Evolutionary conservation across 2,797 vertebrate species (phyloP).

Genomic region (Sciaenops ocellatus): DNA sequence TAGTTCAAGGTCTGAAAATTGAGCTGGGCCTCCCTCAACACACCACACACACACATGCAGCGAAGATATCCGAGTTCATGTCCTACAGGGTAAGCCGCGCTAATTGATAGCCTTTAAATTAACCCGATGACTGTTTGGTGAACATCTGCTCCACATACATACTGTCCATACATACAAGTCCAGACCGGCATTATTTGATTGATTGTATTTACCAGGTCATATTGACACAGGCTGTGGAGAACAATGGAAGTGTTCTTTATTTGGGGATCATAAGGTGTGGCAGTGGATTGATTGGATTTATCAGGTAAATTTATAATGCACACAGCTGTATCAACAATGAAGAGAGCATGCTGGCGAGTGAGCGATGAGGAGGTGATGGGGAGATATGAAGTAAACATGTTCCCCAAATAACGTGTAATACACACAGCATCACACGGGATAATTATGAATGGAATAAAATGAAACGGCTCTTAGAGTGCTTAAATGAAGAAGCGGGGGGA

Average conservation of each 20-base stretch:
- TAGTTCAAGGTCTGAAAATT: not conserved
- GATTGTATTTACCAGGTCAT: conserved; percentile 5
- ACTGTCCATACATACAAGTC: conserved; percentile 1
- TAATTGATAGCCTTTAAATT: conserved; percentile 16
- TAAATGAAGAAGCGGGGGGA: not conserved
- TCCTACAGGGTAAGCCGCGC: not conserved
- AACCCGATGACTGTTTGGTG: not conserved
- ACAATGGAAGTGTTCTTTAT: conserved; percentile 8
- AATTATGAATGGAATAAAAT: conserved; percentile 1
- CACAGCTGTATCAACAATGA: conserved; percentile 49
- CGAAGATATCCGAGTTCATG: not conserved
- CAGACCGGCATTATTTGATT: not conserved
- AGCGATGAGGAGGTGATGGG: conserved; percentile 5
- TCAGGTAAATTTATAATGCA: conserved; percentile 19
- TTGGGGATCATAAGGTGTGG: not conserved
- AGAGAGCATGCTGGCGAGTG: not conserved
- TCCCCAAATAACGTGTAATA: conserved; percentile 3
- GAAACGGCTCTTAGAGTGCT: not conserved
- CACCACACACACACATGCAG: not conserved
- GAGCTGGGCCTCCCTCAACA: not conserved
- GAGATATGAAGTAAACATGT: not conserved
- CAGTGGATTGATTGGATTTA: conserved; percentile 12
- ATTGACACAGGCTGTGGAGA: conserved; percentile 7
- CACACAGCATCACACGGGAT: not conserved
- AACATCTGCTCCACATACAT: not conserved